These are phyloP conservation scores for Apostichopus japonicus DNA, from an alignment of 35 echinoderm and acorn worm species.

Conservation along the genomic window DNA sequence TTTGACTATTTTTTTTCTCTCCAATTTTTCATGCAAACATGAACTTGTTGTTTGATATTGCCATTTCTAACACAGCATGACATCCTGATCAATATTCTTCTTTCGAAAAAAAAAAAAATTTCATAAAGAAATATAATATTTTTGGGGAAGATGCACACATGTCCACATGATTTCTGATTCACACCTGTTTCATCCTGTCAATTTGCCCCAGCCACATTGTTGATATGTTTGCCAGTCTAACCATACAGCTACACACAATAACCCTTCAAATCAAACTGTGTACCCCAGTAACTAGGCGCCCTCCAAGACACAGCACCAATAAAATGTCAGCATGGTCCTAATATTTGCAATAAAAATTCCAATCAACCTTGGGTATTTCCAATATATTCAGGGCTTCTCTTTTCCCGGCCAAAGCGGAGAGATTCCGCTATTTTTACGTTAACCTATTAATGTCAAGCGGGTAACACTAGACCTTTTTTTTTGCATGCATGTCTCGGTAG, in stretches of 20 bases:
- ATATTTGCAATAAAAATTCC: conserved; percentile 65
- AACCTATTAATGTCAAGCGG: conserved; percentile 47
- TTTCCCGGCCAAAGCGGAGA: background rate
- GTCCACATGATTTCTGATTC: no score
- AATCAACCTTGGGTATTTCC: conserved; percentile 7
- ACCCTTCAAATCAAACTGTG: conserved; percentile 26
- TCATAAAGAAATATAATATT: no score
- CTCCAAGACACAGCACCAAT: conserved; percentile 34
- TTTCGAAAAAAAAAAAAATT: no score
- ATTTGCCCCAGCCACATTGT: no score
- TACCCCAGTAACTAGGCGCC: conserved; percentile 36
- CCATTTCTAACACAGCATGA: no score
- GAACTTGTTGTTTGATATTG: no score
- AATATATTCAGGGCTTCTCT: background rate
- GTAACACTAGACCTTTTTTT: background rate
- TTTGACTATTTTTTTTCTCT: no score
- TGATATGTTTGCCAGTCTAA: no score
- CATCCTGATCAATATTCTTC: no score
- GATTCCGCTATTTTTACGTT: conserved; percentile 39
- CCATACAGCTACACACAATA: background rate
- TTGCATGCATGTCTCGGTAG: background rate
- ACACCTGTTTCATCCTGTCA: no score
- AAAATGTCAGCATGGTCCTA: conserved; percentile 51
- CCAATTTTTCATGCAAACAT: no score
- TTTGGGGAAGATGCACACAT: no score